Conservation (phyloP, 1,140 invertebrate genomes). For the Bombus waltoni region DNA sequence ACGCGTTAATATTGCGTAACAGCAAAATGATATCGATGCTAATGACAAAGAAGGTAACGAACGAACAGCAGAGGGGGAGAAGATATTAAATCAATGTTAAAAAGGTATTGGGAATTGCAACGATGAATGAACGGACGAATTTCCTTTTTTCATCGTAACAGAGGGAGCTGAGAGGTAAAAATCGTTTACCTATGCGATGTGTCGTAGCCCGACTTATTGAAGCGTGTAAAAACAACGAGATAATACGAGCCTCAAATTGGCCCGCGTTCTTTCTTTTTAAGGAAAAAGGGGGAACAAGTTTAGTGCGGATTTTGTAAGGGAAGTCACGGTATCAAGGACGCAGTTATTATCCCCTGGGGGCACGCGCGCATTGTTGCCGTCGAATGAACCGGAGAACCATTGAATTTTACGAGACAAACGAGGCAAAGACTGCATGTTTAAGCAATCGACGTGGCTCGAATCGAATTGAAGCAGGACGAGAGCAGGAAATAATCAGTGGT, state of each 20-base stretch:
- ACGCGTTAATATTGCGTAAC: not conserved
- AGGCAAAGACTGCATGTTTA: conserved; percentile 47
- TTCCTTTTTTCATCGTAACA: not conserved
- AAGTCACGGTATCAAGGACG: conserved; percentile 73
- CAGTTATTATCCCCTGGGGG: conserved; percentile 80
- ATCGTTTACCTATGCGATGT: conserved; percentile 22
- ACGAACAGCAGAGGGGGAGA: not conserved
- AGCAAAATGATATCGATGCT: conserved; percentile 4
- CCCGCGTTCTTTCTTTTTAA: conserved; percentile 59
- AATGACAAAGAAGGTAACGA: conserved; percentile 4
- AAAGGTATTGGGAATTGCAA: conserved; percentile 4
- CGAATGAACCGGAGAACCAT: conserved; percentile 66
- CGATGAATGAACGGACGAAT: not conserved
- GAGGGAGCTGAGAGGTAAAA: not conserved
- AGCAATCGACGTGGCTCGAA: conserved; percentile 54
- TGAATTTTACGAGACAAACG: conserved; percentile 69
- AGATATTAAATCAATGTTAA: conserved; percentile 35
- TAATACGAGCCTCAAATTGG: conserved; percentile 63
- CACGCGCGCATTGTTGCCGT: conserved; percentile 78
- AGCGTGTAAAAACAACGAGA: conserved; percentile 56
- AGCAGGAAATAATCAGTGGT: conserved; percentile 39
- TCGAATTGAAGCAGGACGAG: conserved; percentile 33
- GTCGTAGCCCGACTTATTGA: conserved; percentile 30
- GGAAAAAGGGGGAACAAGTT: conserved; percentile 54
- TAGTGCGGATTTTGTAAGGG: conserved; percentile 60